Evolutionary conservation across 2,113 vertebrate species (phyloP).

Genomic region (Bagarius yarrelli): DNA sequence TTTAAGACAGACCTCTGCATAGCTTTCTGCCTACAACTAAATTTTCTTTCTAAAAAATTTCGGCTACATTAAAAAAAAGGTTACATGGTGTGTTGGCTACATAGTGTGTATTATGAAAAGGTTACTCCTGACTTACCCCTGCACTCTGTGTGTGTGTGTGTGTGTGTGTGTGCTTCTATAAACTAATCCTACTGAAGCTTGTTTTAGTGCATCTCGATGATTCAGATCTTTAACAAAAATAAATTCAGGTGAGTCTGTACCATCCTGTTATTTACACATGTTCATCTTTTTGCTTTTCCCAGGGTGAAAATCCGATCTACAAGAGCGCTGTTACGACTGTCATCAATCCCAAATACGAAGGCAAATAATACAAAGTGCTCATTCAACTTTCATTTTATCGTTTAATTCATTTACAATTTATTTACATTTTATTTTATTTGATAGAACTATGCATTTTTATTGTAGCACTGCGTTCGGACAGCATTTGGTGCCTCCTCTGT

Average conservation of each 20-base stretch:
- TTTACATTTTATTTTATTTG: conserved; percentile 30
- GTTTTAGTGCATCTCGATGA: neutral
- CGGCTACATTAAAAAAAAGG: too few relatives aligned
- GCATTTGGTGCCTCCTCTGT: conserved; percentile 14
- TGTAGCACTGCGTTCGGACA: conserved; percentile 31
- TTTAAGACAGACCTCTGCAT: too few relatives aligned
- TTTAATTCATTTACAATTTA: neutral
- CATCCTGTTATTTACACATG: neutral
- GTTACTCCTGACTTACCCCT: neutral
- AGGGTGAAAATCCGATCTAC: conserved; percentile 99
- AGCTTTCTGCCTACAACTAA: too few relatives aligned
- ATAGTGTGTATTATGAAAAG: neutral
- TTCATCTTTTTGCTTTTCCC: conserved; percentile 46
- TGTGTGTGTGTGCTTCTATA: neutral
- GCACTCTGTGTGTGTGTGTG: too few relatives aligned
- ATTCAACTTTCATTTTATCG: conserved; percentile 9
- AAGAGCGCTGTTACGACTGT: conserved; percentile 98
- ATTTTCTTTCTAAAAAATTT: too few relatives aligned
- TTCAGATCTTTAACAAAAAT: neutral
- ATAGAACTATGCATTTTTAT: conserved; percentile 36
- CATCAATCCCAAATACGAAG: conserved; percentile 98
- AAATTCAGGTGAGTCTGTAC: neutral
- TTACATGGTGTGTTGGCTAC: too few relatives aligned
- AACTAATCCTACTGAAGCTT: neutral
- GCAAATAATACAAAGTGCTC: conserved; percentile 78